Evolutionary conservation across 1,140 invertebrate species (phyloP), one percentile per base, ranked within the genome.

Genomic region (Zaprionus kolodkinae): DNA sequence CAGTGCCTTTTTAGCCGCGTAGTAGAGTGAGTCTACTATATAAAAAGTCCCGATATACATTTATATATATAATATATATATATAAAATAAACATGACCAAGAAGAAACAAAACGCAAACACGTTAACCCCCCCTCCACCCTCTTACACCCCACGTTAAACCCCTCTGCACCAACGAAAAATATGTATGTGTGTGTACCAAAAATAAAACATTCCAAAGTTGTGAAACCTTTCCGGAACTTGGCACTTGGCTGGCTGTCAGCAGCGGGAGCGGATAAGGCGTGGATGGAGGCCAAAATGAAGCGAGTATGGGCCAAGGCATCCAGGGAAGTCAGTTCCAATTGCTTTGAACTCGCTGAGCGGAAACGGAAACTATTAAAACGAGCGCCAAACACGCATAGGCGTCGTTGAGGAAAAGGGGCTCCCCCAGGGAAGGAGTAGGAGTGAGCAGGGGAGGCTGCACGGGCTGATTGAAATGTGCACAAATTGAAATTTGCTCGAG

Each of bases 321-420:
- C 15, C 30, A 25, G 45, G 45, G 54, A 81, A 85, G 74, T 83
- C 81, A 85, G 79, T 81, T 85, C 78, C 84, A 85, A 85, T 85
- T 85, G 78, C 81, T 87, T 87, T 88, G 77, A 87, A 87, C 79
- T 88, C 78, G 71, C 84, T 80, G 78, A 81, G 78, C 84, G 84
- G 84, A 88, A 88, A 77, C 85, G 85, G 84, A 89, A 88, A 89
- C 84, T 88, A 89, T 88, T 88, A 88, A 88, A 85, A 88, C 81
- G 84, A 88, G 84, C 85, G 75, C 81, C 81, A 88, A 89, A 88
- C 80, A 75, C 52, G 67, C 45, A 50, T 50, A 50, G 74, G 52
- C 25, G 68, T 11, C 27, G 43, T 27, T 17, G 21, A 57, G 43
- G 50, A 56, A 38, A 35, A 6, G 17, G 21, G 17, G 43, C 13